Percentiles rank a stretch among this genome's conserved stretches.
These are phyloP conservation scores for Eutrigla gurnardus DNA, from an alignment of 2,797 vertebrate genomes.

Conservation along the genomic window DNA sequence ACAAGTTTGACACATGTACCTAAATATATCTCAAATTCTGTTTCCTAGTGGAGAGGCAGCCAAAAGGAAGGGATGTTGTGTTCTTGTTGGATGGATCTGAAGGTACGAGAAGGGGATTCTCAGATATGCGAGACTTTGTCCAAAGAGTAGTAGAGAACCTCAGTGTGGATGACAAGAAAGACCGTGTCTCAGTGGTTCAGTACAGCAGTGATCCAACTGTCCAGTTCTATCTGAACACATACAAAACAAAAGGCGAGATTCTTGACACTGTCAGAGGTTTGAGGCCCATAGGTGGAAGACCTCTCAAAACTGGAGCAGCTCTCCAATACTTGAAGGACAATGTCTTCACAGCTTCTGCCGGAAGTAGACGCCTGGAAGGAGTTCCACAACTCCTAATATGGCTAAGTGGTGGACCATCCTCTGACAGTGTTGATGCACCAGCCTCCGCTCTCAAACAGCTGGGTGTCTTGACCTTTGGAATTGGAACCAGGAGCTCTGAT, in stretches of 20 bases:
- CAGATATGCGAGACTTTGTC: slow-evolving; percentile 65
- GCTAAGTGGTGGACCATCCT: too few relatives aligned
- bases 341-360: too few relatives aligned
- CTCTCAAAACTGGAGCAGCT: too few relatives aligned
- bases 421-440: too few relatives aligned
- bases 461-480: too few relatives aligned
- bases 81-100: slow-evolving; percentile 66
- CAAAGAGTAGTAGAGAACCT: slow-evolving; percentile 57
- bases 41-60: slow-evolving; percentile 37
- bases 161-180: slow-evolving; percentile 65
- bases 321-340: too few relatives aligned
- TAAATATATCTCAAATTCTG: slow-evolving; percentile 11
- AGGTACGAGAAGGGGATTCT: slow-evolving; percentile 35
- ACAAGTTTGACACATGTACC: too few relatives aligned
- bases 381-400: too few relatives aligned
- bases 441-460: too few relatives aligned
- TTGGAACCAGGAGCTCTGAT: not conserved
- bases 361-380: too few relatives aligned
- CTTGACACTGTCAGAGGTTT: slow-evolving; percentile 19
- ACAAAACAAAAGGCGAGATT: not conserved
- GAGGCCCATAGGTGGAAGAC: not conserved
- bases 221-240: not conserved
- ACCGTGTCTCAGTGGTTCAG: slow-evolving; percentile 63
- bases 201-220: slow-evolving; percentile 51
- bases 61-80: slow-evolving; percentile 47